Evolutionary conservation across 2,113 vertebrate genomes (phyloP).

Genomic region (Pseudolaguvia tuberculata): DNA sequence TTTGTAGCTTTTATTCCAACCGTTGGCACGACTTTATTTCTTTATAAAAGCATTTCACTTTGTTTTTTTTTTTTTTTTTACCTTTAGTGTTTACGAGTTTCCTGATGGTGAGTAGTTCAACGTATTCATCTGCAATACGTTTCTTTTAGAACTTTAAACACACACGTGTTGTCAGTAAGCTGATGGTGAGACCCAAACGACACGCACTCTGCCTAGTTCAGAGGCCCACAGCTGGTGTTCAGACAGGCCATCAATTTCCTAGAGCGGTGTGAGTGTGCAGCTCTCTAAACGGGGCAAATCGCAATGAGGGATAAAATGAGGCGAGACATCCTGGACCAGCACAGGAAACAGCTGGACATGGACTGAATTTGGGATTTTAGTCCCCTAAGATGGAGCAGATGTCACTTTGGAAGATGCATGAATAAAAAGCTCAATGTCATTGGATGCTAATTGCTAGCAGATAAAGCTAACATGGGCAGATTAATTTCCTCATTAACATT

Average conservation of each 20-base stretch:
- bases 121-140: background rate
- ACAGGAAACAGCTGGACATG: conserved; percentile 28
- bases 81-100: background rate
- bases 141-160: conserved; percentile 23
- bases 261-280: conserved; percentile 13
- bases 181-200: conserved; percentile 54
- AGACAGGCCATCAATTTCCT: conserved; percentile 57
- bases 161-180: conserved; percentile 38
- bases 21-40: background rate
- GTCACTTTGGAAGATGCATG: conserved; percentile 28
- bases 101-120: background rate
- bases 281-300: conserved; percentile 16
- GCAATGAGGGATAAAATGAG: conserved; percentile 44
- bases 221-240: conserved; percentile 45
- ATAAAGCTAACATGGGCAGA: background rate
- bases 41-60: background rate
- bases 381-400: conserved; percentile 20
- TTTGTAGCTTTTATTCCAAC: conserved; percentile 3
- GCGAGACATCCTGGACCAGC: conserved; percentile 17
- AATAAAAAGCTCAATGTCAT: conserved; percentile 2
- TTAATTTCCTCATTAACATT: background rate
- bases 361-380: conserved; percentile 18
- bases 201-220: conserved; percentile 54
- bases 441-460: background rate
- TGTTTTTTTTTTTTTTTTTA: background rate